phyloP scores from a whole-genome alignment of 2,113 vertebrate genomes.

The Lagopus leucura region DNA sequence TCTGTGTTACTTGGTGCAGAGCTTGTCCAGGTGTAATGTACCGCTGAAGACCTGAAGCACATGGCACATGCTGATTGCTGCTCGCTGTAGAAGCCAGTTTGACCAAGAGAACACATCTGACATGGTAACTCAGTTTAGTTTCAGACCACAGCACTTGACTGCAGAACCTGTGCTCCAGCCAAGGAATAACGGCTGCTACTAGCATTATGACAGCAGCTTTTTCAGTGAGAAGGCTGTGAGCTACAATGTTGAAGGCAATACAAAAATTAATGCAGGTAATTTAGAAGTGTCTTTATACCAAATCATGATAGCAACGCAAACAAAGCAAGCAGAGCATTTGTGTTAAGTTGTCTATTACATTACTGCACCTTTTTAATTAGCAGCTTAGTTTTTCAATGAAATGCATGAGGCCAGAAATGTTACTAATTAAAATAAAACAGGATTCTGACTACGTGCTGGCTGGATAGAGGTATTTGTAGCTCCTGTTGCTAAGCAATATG shows the following conservation, averaged over 20 bases:
- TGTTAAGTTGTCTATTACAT: slow-evolving; percentile 34
- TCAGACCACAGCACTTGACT: background rate
- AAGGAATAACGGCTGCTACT: background rate
- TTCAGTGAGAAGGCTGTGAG: background rate
- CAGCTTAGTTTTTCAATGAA: slow-evolving; percentile 51
- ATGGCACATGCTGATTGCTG: background rate
- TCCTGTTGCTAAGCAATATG: slow-evolving; percentile 12
- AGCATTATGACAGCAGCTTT: background rate
- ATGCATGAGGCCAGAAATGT: slow-evolving; percentile 13
- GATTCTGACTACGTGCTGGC: background rate
- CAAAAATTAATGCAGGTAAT: slow-evolving; percentile 40
- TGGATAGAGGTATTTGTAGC: slow-evolving; percentile 14
- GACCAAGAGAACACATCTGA: accelerated
- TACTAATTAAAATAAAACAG: slow-evolving; percentile 59
- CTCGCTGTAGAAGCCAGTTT: background rate
- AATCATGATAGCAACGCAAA: background rate
- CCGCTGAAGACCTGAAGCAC: background rate
- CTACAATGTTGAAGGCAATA: background rate
- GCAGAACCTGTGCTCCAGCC: background rate
- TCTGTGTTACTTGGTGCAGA: background rate
- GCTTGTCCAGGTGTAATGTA: background rate
- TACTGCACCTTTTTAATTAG: slow-evolving; percentile 63
- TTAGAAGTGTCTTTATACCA: slow-evolving; percentile 39
- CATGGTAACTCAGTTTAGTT: background rate
- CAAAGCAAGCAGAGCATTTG: slow-evolving; percentile 19